A percentile compares a stretch with the other conserved stretches of the same genome.
phyloP scores from a whole-genome alignment of 2,113 vertebrate genomes.

The Pleuronectes platessa region DNA sequence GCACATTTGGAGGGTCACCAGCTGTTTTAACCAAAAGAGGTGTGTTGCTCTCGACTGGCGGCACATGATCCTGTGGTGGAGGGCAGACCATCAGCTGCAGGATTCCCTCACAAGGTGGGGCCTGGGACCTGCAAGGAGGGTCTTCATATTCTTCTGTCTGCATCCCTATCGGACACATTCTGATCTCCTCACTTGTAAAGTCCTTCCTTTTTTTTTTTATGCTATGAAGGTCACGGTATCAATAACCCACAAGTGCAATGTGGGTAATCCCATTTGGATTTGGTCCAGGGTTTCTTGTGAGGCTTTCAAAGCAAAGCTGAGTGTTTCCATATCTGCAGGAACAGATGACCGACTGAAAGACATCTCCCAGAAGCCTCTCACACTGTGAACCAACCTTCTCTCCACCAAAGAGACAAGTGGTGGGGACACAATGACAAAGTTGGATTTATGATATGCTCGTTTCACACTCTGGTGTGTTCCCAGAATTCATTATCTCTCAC shows the following conservation, averaged over 20 bases:
- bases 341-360: constrained; percentile 42
- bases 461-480: constrained; percentile 6
- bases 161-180: constrained; percentile 9
- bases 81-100: constrained; percentile 13
- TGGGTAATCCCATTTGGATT: constrained; percentile 60
- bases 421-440: constrained; percentile 5
- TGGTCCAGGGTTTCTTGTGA: constrained; percentile 38
- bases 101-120: constrained; percentile 75
- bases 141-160: constrained; percentile 33
- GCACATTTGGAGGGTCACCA: constrained; percentile 50
- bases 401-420: constrained; percentile 1
- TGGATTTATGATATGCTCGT: constrained; percentile 32
- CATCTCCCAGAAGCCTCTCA: constrained; percentile 11
- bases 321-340: background rate
- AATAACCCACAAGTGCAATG: constrained; percentile 42
- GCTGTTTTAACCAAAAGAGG: constrained; percentile 62
- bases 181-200: constrained; percentile 6
- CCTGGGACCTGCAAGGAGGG: background rate
- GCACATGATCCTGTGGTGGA: constrained; percentile 44
- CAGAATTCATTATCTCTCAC: constrained; percentile 37
- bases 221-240: constrained; percentile 51
- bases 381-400: background rate
- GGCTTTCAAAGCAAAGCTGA: constrained; percentile 30
- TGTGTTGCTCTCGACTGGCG: constrained; percentile 25
- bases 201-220: background rate